Evolutionary conservation across 2,113 vertebrate species (phyloP).

Genomic region (Alectura lathami): DNA sequence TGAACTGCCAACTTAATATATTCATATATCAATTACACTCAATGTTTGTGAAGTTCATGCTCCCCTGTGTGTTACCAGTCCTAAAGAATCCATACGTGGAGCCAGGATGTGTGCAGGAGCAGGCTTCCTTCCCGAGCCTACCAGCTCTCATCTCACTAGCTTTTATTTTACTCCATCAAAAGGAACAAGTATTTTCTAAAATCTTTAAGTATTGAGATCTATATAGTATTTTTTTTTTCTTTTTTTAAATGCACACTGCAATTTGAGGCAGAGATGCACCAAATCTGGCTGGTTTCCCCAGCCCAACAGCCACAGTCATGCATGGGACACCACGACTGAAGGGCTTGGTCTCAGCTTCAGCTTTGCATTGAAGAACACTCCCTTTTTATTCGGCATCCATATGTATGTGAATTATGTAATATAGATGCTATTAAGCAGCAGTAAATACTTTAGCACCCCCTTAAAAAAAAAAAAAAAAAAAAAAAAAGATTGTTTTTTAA

Average conservation of each 20-base stretch:
- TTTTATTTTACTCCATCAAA: not conserved
- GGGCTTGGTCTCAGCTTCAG: not conserved
- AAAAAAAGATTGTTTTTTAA: not conserved
- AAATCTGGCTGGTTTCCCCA: not conserved
- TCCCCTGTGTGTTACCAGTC: not conserved
- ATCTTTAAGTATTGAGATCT: not conserved
- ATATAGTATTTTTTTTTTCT: not conserved
- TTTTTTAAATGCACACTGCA: not conserved
- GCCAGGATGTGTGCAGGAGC: not conserved
- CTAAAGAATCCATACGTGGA: not conserved
- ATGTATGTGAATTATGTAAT: not conserved
- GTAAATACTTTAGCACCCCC: not conserved
- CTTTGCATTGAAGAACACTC: fast-evolving
- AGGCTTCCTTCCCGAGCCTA: not conserved
- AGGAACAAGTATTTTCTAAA: not conserved
- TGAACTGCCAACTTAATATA: not conserved
- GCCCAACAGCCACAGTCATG: not conserved
- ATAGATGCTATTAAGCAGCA: not conserved
- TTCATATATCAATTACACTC: not conserved
- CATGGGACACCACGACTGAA: fast-evolving
- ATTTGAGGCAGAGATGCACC: not conserved
- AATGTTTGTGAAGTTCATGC: not conserved
- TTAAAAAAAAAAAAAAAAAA: too few species aligned
- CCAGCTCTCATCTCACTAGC: not conserved
- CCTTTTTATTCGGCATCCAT: not conserved